phyloP scores from a whole-genome alignment of 2,888 invertebrate species.

The Myopa testacea region DNA sequence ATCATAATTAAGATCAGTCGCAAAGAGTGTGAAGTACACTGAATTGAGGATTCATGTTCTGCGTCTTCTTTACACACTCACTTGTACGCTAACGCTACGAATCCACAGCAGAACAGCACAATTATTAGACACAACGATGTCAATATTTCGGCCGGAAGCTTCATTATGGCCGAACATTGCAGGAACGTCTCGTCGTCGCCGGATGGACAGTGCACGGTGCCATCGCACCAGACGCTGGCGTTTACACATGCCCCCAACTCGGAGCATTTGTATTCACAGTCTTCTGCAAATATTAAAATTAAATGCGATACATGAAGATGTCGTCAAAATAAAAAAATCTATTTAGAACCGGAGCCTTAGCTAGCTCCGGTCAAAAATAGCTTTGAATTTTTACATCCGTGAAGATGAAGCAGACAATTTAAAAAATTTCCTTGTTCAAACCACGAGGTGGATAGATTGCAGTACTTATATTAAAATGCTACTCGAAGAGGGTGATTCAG shows the following conservation, averaged over 20 bases:
- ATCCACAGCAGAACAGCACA: constrained; percentile 68
- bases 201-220: constrained; percentile 80
- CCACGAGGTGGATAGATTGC: no score
- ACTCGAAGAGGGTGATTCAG: no score
- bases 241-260: constrained; percentile 86
- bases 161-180: constrained; percentile 82
- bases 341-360: no score
- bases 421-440: no score
- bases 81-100: constrained; percentile 70
- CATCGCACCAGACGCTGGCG: constrained; percentile 84
- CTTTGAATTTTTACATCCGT: no score
- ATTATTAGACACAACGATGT: constrained; percentile 71
- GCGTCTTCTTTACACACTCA: constrained; percentile 57
- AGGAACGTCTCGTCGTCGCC: constrained; percentile 84
- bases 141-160: constrained; percentile 81
- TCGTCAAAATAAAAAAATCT: no score
- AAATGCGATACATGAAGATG: not conserved
- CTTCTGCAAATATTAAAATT: constrained; percentile 70
- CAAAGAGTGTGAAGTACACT: not conserved
- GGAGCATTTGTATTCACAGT: constrained; percentile 81
- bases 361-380: no score
- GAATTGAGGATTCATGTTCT: not conserved
- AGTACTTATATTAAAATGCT: no score
- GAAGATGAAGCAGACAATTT: no score
- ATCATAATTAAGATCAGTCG: no score